phyloP scores from a whole-genome alignment of 2,797 vertebrate species.

The Sebastes variabilis region DNA sequence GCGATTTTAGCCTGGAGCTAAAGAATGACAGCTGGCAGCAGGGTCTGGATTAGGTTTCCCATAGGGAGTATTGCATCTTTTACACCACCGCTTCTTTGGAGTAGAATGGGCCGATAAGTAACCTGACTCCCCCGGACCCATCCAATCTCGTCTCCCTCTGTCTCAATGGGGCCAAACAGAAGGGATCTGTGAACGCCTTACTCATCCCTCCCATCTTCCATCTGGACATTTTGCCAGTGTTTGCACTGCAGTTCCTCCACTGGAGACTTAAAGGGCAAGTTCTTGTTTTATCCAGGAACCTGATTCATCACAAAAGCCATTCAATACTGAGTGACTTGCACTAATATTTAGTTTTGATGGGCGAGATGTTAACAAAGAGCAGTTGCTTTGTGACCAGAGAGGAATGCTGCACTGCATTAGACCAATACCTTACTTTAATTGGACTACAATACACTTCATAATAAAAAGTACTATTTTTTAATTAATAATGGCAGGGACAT shows the following conservation, averaged over 20 bases:
- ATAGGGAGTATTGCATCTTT: constrained; percentile 79
- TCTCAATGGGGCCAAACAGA: constrained; percentile 76
- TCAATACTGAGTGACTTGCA: neutral
- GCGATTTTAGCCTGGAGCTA: constrained; percentile 74
- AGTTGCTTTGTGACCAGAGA: neutral
- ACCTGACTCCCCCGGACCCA: constrained; percentile 77
- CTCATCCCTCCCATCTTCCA: constrained; percentile 79
- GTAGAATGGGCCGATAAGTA: constrained; percentile 75
- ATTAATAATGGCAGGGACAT: neutral
- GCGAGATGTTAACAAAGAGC: neutral
- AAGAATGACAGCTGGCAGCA: constrained; percentile 82
- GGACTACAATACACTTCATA: neutral
- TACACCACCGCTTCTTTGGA: constrained; percentile 72
- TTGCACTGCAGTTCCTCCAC: constrained; percentile 61
- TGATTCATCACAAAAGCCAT: constrained; percentile 35
- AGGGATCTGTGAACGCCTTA: constrained; percentile 76
- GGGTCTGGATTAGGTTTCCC: constrained; percentile 81
- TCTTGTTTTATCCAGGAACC: neutral
- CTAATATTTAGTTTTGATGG: neutral
- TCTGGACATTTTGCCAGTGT: constrained; percentile 73
- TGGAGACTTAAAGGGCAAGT: constrained; percentile 58
- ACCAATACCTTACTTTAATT: neutral
- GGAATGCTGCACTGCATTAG: neutral
- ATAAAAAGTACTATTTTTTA: neutral
- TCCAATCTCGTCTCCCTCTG: constrained; percentile 77